A percentile compares a stretch with the other conserved stretches of the same genome.
Evolutionary conservation across 2,888 invertebrate genomes (phyloP).

Genomic region (Drosophila colorata): DNA sequence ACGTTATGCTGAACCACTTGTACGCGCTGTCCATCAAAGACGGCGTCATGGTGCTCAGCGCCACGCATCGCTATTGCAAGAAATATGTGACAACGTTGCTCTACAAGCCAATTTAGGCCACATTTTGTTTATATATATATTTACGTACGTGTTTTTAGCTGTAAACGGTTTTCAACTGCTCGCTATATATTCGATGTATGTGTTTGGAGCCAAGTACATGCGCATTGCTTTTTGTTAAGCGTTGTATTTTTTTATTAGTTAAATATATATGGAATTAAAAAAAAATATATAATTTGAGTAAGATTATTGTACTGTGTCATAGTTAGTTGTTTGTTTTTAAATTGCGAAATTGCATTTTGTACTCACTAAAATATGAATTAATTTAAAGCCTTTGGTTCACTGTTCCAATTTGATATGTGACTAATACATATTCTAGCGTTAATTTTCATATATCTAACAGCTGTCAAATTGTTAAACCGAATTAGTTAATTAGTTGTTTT

Average conservation of each 20-base stretch:
- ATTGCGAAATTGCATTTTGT: conserved; percentile 37
- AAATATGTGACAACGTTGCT: conserved; percentile 99
- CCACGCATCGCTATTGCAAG: conserved; percentile 99
- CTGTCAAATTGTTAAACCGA: conserved; percentile 25
- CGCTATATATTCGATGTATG: conserved; percentile 34
- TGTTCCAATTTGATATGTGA: conserved; percentile 68
- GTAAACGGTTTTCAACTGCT: conserved; percentile 44
- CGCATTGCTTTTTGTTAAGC: conserved; percentile 55
- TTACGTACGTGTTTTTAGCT: conserved; percentile 49
- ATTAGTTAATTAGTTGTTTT: conserved; percentile 21
- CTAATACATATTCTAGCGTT: conserved; percentile 63
- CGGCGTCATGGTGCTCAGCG: conserved; percentile 99
- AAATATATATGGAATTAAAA: conserved; percentile 66
- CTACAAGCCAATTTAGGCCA: conserved; percentile 96
- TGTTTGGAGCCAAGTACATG: conserved; percentile 3
- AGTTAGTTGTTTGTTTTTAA: conserved; percentile 19
- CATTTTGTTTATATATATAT: conserved; percentile 38
- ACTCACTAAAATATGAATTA: conserved; percentile 30
- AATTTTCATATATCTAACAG: conserved; percentile 38
- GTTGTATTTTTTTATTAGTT: conserved; percentile 75
- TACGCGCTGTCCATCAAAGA: conserved; percentile 99
- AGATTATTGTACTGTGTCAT: conserved; percentile 73
- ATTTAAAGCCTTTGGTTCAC: conserved; percentile 49
- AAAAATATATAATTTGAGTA: conserved; percentile 54
- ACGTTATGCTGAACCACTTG: conserved; percentile 99